Evolutionary conservation across 2,888 invertebrate species (phyloP), one percentile per base, ranked within the genome.

Genomic region (Pristionchus mayeri): DNA sequence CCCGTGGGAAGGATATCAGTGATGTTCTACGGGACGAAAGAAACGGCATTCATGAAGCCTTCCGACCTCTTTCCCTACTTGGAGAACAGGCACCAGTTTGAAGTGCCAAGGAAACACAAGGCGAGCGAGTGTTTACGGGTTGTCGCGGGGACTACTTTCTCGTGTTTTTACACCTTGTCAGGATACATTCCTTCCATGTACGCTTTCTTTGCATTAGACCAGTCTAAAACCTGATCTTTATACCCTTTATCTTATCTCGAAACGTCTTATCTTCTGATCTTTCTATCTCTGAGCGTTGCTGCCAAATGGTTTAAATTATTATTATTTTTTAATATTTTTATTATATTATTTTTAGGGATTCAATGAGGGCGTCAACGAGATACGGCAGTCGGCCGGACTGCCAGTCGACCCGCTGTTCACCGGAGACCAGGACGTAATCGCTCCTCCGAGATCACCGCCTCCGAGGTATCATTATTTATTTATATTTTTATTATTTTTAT

Each of bases 11-110:
- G 90, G 16, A 85, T 90, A 34, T 86, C 87, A 13, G 91, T 92
- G 3, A 85, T 88, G 84, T 92, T 92, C 83, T 92, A 90, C 84
- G 92, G 92, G 34, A 92, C 92, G 1, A 86, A 88, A 16, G 92
- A 92, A 76, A 91, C 88, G 11, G 92, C 91, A 2, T 90, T 90
- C 83, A 88, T 91, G 88, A 91, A 91, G 84, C 86, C 88, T 11
- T 81, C 86, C 3, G 91, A 91, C 54, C 78, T 91, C 21, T 88
- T 86, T 13, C 87, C 90, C 60, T 91, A 91, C 81, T 21, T 85
- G 54, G 50, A 87, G 40, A 84, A 88, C 84, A 84, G 88, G 13
- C 71, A 85, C 34, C 57, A 85, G 13, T 87, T 88, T 80, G 91
- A 90, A 79, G 87, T 88, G 48, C 87, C 90, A 11, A 71, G 90